Percentiles rank a stretch among this genome's conserved stretches.
Evolutionary conservation across 2,113 vertebrate genomes (phyloP).

Genomic region (Pangasianodon gigas): DNA sequence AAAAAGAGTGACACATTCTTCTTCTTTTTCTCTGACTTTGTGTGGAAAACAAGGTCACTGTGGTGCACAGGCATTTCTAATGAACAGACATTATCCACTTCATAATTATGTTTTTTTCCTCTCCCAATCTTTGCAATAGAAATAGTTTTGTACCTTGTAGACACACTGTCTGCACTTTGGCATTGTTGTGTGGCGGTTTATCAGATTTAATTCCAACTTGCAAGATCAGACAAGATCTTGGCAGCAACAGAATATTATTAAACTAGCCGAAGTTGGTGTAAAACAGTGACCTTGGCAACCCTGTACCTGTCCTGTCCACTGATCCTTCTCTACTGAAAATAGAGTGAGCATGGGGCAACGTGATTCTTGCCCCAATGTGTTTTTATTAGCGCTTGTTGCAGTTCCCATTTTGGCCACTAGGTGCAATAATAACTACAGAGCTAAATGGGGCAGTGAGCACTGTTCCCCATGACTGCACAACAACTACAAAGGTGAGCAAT

Average conservation of each 20-base stretch:
- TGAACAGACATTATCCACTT: no score
- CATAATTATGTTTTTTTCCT: neutral
- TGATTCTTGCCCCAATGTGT: neutral
- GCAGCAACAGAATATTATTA: neutral
- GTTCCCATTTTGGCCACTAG: neutral
- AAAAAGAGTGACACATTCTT: neutral
- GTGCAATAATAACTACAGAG: neutral
- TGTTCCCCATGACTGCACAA: neutral
- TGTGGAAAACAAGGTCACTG: neutral
- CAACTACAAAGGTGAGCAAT: neutral
- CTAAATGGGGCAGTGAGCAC: neutral
- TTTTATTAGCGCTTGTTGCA: neutral
- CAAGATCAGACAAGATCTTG: neutral
- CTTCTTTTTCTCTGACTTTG: neutral
- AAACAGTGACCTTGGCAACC: neutral
- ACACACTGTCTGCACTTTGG: neutral
- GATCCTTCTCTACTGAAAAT: neutral
- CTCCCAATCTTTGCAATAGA: neutral
- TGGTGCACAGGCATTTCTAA: neutral
- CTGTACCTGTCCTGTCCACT: neutral
- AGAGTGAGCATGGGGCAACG: neutral
- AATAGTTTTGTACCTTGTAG: neutral
- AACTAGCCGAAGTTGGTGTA: neutral
- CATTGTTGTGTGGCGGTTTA: neutral
- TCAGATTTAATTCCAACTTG: neutral